phyloP scores from a whole-genome alignment of 2,797 vertebrate genomes.

The Taeniopygia guttata region DNA sequence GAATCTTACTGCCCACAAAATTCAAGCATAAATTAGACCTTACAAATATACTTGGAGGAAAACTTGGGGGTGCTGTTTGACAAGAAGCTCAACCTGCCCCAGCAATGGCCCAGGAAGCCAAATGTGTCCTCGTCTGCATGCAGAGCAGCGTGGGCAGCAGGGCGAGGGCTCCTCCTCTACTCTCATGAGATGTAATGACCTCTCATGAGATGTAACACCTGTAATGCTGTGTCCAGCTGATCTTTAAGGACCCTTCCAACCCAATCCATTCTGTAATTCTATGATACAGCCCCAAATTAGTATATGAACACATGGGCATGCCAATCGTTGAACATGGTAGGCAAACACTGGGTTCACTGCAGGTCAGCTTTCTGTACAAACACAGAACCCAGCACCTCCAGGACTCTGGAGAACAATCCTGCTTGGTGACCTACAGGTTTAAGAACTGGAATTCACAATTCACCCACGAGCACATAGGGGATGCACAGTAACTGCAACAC shows the following conservation, averaged over 20 bases:
- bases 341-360: neutral
- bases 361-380: neutral
- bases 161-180: accelerated
- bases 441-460: neutral
- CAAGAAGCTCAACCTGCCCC: neutral
- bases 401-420: neutral
- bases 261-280: neutral
- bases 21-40: neutral
- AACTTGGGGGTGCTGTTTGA: too few relatives aligned
- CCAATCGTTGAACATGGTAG: accelerated
- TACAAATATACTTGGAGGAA: too few relatives aligned
- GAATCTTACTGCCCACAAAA: neutral
- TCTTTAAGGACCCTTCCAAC: neutral
- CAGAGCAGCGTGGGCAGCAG: neutral
- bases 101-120: neutral
- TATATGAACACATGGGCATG: accelerated
- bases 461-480: neutral
- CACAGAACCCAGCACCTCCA: neutral
- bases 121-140: neutral
- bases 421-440: neutral
- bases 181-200: too few relatives aligned
- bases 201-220: too few relatives aligned
- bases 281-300: neutral
- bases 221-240: neutral
- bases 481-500: neutral